phyloP scores from a whole-genome alignment of 1,140 invertebrate species.

The Microplitis mediator region DNA sequence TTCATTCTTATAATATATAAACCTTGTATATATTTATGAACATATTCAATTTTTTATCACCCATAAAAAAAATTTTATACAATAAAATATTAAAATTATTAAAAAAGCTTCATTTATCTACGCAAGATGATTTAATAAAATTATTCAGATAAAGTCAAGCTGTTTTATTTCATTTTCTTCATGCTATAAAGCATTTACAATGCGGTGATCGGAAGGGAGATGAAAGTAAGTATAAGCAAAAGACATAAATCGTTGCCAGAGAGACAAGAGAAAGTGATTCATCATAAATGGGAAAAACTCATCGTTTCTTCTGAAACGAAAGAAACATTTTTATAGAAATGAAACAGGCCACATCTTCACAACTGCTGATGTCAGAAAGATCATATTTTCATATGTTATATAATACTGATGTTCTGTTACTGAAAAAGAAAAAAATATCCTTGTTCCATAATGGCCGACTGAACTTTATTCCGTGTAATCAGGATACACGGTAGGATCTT shows the following conservation, averaged over 20 bases:
- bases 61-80: no score
- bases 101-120: neutral
- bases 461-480: no score
- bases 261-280: constrained; percentile 37
- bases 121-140: neutral
- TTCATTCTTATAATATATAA: no score
- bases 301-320: neutral
- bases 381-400: constrained; percentile 34
- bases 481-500: no score
- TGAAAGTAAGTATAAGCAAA: constrained; percentile 44
- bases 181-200: constrained; percentile 44
- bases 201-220: constrained; percentile 22
- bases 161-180: constrained; percentile 12
- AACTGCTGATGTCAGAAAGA: constrained; percentile 28
- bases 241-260: constrained; percentile 46
- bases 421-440: constrained; percentile 10
- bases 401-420: neutral
- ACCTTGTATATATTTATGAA: no score
- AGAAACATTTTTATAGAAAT: neutral
- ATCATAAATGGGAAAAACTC: constrained; percentile 26
- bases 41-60: no score
- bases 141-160: constrained; percentile 12
- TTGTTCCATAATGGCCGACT: no score
- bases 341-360: neutral
- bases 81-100: constrained; percentile 33